Base-by-base conservation (phyloP, 1,140 invertebrate species). In the Saxidomus purpurata region DNA sequence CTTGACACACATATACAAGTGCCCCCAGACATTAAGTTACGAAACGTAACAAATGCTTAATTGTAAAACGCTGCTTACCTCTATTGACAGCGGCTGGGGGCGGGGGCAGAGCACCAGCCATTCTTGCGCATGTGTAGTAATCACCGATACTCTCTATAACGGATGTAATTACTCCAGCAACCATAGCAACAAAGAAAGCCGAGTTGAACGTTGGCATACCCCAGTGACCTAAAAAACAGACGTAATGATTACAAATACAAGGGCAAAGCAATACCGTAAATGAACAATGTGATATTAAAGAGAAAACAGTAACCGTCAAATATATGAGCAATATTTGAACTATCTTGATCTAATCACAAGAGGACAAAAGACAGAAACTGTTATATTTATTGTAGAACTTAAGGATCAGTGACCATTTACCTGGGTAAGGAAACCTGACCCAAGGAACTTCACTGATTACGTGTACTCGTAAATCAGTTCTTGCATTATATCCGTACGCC, bases 341-440 rank as follows among this genome's bases (percentile, higher is more conserved):
- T n/a, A n/a, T n/a, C n/a, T n/a, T n/a, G n/a, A n/a, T n/a, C n/a
- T n/a, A n/a, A n/a, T n/a, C n/a, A n/a, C n/a, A n/a, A n/a, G n/a
- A n/a, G n/a, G n/a, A n/a, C n/a, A n/a, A n/a, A n/a, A n/a, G n/a
- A n/a, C n/a, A n/a, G n/a, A n/a, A n/a, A n/a, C n/a, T n/a, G n/a
- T n/a, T n/a, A n/a, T n/a, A n/a, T 15, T 43, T 43, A 43, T 8
- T 43, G 43, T 43, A 43, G 15, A 43, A 59, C 19, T 59, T 11
- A 55, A 85, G 82, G 8, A 59, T 19, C 17, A 0, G 19, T 34
- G 25, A 8, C 19, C 8, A 38, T 83, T 93, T 94, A 97, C 97
- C 97, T 89, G 98, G 98, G 96, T 98, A 98, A 13, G 98, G 98
- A 49, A 98, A 93, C 36, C 98, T 96, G 93, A 98, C 98, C 98